These are phyloP conservation scores for Caracal caracal DNA, from an alignment of 2,113 vertebrate genomes.

Conservation along the genomic window DNA sequence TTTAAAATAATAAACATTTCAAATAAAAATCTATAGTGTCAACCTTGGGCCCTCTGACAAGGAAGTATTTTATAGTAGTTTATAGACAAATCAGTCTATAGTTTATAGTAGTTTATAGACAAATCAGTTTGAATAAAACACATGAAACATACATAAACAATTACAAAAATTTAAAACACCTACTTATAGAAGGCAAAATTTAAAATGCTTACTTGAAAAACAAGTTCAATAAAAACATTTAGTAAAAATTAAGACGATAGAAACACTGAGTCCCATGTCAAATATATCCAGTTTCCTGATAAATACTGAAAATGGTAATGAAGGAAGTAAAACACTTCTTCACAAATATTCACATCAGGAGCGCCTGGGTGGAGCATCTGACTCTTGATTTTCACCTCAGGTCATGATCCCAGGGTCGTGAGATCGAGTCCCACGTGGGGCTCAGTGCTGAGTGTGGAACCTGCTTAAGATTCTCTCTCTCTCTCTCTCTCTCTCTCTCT, in stretches of 20 bases:
- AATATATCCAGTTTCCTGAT: neutral
- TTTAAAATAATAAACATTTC: neutral
- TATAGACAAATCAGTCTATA: no score
- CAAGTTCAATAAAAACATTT: neutral
- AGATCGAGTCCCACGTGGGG: no score
- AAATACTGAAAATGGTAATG: neutral
- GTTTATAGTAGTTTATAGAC: neutral
- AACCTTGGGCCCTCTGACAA: neutral
- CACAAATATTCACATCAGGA: neutral
- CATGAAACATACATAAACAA: neutral
- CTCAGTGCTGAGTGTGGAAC: no score
- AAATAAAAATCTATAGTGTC: slow-evolving; percentile 17
- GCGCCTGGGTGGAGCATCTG: no score
- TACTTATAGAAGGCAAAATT: neutral
- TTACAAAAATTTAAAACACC: slow-evolving; percentile 4
- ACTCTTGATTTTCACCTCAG: no score
- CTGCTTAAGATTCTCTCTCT: no score
- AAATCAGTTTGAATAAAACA: slow-evolving; percentile 5
- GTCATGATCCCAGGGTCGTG: no score
- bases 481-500: no score
- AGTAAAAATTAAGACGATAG: neutral
- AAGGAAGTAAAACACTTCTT: neutral
- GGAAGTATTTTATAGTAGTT: neutral
- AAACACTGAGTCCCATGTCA: neutral
- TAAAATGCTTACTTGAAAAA: neutral